Conservation (phyloP, 2,797 vertebrate species). For the Intellagama lesueurii region DNA sequence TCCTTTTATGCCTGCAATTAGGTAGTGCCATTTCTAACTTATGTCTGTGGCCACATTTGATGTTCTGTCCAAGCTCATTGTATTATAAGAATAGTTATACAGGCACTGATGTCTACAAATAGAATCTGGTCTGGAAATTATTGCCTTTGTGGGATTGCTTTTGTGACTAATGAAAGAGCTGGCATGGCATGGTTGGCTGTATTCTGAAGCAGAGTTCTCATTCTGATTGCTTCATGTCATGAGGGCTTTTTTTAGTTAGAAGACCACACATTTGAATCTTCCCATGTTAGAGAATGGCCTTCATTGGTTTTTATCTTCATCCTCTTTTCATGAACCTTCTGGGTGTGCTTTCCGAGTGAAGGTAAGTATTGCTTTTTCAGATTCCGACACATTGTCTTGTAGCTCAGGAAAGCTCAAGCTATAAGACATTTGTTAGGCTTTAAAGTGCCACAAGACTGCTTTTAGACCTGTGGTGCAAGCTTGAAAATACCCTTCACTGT, state of each 20-base stretch:
- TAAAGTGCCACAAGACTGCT: too few relatives aligned
- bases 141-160: neutral
- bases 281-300: too few relatives aligned
- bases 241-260: neutral
- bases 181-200: neutral
- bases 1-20: conserved; percentile 4
- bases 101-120: neutral
- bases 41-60: neutral
- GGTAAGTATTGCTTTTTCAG: neutral
- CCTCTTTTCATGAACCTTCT: neutral
- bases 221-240: neutral
- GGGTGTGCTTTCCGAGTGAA: neutral
- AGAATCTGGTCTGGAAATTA: conserved; percentile 19
- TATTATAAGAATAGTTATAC: neutral
- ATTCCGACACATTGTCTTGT: too few relatives aligned
- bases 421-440: too few relatives aligned
- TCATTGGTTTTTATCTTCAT: neutral
- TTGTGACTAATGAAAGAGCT: conserved; percentile 16
- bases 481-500: neutral
- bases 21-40: neutral
- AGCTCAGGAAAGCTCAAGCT: too few relatives aligned
- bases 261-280: conserved; percentile 9
- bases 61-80: conserved; percentile 5
- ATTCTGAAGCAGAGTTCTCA: conserved; percentile 11
- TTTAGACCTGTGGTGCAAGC: too few relatives aligned